Evolutionary conservation across 1,140 invertebrate species (phyloP), one percentile per base, ranked within the genome.

Genomic region (Protaetia brevitarsis): DNA sequence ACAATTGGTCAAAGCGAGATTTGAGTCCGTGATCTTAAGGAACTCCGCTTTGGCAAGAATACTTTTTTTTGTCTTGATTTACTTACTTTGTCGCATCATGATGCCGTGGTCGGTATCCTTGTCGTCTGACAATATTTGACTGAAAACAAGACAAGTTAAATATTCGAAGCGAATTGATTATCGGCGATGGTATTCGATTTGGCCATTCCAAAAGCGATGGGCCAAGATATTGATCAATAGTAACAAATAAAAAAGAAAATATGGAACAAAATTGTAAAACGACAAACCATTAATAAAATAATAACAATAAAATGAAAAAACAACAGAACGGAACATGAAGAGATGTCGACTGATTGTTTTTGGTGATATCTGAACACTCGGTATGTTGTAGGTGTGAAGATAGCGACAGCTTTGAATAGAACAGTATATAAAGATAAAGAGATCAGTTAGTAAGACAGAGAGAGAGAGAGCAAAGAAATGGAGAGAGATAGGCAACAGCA

Each of bases 101-200:
- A 73, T 83, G 82, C 80, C 80, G 69, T 81, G 78, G 74, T 84
- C 83, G 64, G 76, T 81, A 74, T 86, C 85, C 71, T 82, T 85
- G 71, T 86, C 85, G 79, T 87, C 86, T 66, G 78, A 85, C 73
- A 86, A 84, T 63, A 86, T 85, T 84, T 86, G 85, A 78, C 85
- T 86, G 84, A 72, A 85, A 85, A 63, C 63, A 31, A 61, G 23
- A 23, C n/a, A 63, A 41, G 37, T 45, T 21, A 45, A 19, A 45
- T 21, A 45, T 45, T 21, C 5, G 37, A 16, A 45, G 37, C 23
- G n/a, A 45, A 45, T 45, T 5, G n/a, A 6, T 7, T 45, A 19
- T 45, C 37, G 37, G n/a, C 37, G 37, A 19, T 19, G 7, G 19
- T 23, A 62, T 31, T 21, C 31, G 16, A 13, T 31, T 65, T 65